A percentile compares a stretch with the other conserved stretches of the same genome.
Evolutionary conservation across 2,113 vertebrate genomes (phyloP).

Genomic region (Eulacestoma nigropectus): DNA sequence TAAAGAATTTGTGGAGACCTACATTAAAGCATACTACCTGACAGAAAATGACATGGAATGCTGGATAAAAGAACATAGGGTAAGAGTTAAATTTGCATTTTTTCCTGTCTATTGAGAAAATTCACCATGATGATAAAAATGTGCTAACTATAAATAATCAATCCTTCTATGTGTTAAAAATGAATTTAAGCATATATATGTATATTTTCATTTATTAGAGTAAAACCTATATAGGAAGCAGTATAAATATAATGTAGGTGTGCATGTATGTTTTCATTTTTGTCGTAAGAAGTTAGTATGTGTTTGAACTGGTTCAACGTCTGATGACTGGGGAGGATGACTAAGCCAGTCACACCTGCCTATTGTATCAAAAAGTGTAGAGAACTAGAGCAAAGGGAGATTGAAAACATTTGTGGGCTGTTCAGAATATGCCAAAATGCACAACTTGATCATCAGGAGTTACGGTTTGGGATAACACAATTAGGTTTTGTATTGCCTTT

Average conservation of each 20-base stretch:
- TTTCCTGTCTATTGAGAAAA: neutral
- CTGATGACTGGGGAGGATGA: neutral
- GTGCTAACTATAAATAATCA: neutral
- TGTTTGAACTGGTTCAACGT: neutral
- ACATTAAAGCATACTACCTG: constrained; percentile 98
- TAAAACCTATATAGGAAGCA: neutral
- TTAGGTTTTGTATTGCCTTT: neutral
- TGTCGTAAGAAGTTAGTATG: neutral
- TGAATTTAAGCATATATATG: neutral
- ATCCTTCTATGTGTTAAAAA: neutral
- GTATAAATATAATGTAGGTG: neutral
- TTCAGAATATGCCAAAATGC: neutral
- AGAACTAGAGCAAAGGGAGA: neutral
- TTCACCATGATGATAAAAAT: neutral
- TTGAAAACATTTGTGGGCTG: neutral
- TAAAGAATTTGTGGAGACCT: constrained; percentile 98
- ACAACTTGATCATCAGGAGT: neutral
- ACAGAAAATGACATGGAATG: constrained; percentile 98
- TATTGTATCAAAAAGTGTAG: neutral
- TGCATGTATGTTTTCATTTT: neutral
- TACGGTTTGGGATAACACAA: neutral
- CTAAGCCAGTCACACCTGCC: neutral
- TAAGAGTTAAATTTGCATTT: constrained; percentile 62
- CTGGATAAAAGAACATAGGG: constrained; percentile 98
- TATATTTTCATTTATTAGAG: neutral